Evolutionary conservation across 2,888 invertebrate species (phyloP).

Genomic region (Axea sp.): DNA sequence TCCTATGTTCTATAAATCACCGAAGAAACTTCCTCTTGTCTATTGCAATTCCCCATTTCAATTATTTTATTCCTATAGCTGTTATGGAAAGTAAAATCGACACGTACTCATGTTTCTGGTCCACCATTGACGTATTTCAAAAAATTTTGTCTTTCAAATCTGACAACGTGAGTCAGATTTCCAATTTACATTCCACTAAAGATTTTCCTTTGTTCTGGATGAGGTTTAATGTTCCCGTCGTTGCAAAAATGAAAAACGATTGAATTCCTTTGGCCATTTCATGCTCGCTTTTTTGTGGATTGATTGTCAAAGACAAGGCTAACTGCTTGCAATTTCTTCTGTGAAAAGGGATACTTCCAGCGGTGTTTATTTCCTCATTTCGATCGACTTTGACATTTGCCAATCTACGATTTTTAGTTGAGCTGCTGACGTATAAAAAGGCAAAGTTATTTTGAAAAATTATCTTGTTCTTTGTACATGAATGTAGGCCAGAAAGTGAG

Average conservation of each 20-base stretch:
- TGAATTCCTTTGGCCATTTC: constrained; percentile 23
- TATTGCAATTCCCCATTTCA: no score
- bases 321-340: constrained; percentile 5
- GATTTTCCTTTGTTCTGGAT: constrained; percentile 13
- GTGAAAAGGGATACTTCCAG: constrained; percentile 5
- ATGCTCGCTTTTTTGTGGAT: constrained; percentile 8
- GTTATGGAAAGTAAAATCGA: constrained; percentile 7
- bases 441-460: no score
- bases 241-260: constrained; percentile 17
- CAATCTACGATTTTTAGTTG: constrained; percentile 4
- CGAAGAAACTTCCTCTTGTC: not conserved
- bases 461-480: no score
- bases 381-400: not conserved
- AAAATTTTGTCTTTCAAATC: constrained; percentile 6
- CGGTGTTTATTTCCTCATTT: constrained; percentile 12
- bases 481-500: no score
- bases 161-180: constrained; percentile 7
- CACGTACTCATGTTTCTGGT: no score
- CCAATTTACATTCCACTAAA: constrained; percentile 14
- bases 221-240: constrained; percentile 8
- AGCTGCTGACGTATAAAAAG: no score
- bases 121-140: not conserved
- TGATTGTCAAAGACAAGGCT: constrained; percentile 9
- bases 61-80: constrained; percentile 1
- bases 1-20: not conserved